A percentile compares a stretch with the other conserved stretches of the same genome.
phyloP scores from a whole-genome alignment of 2,113 vertebrate genomes.

The Crotalus viridis region DNA sequence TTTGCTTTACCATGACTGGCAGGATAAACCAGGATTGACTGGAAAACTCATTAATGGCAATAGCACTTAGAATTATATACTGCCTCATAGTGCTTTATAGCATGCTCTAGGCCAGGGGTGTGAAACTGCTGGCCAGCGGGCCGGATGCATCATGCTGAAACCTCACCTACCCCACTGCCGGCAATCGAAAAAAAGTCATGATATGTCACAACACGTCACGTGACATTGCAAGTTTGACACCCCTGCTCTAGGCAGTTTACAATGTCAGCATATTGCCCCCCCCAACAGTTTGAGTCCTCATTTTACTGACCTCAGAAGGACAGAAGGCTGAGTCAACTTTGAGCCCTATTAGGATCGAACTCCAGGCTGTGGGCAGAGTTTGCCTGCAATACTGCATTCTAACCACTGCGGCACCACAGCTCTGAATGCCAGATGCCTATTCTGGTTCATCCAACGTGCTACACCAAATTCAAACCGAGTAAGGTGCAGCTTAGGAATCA shows the following conservation, averaged over 20 bases:
- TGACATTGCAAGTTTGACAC: no score
- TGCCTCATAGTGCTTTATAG: not conserved
- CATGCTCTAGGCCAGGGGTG: not conserved
- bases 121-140: no score
- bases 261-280: not conserved
- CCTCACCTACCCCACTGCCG: no score
- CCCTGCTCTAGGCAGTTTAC: not conserved
- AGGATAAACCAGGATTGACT: not conserved
- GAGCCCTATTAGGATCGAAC: not conserved
- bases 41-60: not conserved
- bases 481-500: not conserved
- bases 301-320: not conserved
- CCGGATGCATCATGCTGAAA: no score
- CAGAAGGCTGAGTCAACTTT: not conserved
- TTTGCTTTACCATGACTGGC: not conserved
- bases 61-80: not conserved
- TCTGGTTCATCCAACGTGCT: not conserved
- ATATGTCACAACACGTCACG: no score
- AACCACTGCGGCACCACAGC: not conserved
- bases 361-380: not conserved
- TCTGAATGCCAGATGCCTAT: not conserved
- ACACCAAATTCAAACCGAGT: not conserved
- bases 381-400: no score
- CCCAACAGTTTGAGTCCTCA: not conserved
- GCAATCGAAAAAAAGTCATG: no score